Evolutionary conservation across 2,888 invertebrate species (phyloP).

Genomic region (Elmis aenea): DNA sequence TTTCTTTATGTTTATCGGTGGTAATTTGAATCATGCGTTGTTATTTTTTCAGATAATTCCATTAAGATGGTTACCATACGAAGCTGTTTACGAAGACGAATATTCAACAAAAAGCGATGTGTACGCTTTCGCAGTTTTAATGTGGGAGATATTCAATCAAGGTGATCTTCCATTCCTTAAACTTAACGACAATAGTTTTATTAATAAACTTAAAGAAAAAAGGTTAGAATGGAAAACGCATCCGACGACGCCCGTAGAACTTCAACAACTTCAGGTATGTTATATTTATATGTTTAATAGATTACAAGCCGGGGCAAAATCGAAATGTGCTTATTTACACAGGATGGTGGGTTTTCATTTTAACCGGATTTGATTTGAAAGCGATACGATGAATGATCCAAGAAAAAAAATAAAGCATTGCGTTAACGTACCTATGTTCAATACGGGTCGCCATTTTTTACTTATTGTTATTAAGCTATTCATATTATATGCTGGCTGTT

Average conservation of each 20-base stretch:
- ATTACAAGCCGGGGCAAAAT: too few relatives aligned
- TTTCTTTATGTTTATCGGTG: not conserved
- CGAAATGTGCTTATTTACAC: too few relatives aligned
- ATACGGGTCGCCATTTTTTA: too few relatives aligned
- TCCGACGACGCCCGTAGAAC: conserved; percentile 56
- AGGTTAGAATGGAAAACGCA: conserved; percentile 66
- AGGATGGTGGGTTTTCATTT: too few relatives aligned
- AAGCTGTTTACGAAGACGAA: conserved; percentile 85
- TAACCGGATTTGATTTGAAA: too few relatives aligned
- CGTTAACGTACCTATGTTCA: too few relatives aligned
- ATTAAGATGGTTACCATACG: conserved; percentile 84
- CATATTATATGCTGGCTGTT: too few relatives aligned
- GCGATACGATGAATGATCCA: too few relatives aligned
- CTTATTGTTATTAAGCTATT: too few relatives aligned
- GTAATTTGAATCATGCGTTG: not conserved
- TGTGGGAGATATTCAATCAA: conserved; percentile 85
- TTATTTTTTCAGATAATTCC: conserved; percentile 62
- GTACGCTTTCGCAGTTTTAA: conserved; percentile 82
- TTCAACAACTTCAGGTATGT: conserved; percentile 56
- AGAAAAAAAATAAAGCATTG: too few relatives aligned
- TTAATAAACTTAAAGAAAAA: conserved; percentile 59
- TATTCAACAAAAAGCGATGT: conserved; percentile 91
- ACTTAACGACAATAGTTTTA: conserved; percentile 69
- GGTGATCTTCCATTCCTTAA: conserved; percentile 73
- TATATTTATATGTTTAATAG: too few relatives aligned